Evolutionary conservation across 2,888 invertebrate genomes (phyloP), one percentile per base, ranked within the genome.

Genomic region (Piscicola geometra): DNA sequence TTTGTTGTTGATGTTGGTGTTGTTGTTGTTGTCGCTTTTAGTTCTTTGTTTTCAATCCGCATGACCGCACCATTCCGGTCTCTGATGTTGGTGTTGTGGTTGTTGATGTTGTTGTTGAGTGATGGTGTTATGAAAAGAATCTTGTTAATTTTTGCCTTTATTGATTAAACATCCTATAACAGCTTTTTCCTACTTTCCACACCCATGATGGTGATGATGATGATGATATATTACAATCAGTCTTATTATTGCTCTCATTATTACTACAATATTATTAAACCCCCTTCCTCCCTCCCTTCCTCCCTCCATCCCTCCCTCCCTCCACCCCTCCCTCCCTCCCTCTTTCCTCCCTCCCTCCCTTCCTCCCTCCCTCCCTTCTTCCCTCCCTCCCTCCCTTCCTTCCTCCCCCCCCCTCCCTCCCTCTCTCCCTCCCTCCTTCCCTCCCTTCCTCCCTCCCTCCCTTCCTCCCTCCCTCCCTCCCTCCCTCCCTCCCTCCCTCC

Each of bases 401-500:
- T 41, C 25, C 71, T n/a, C 41, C n/a, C 71, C 28, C 41, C 2
- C 41, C n/a, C 41, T 12, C 71, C 28, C 41, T 12, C 41, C n/a
- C 12, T 12, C 71, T 47, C 71, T 12, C 33, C 28, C 41, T 12
- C 71, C 28, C 36, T 12, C 71, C n/a, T 41, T 12, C 41, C 28
- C 36, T n/a, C 71, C n/a, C 64, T 64, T 9, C 64, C 21, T 21
- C 64, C 71, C 36, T 68, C 35, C 41, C 9, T 21, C 41, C 41
- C 41, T 41, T 15, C 41, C 41, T 15, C 15, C 41, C 41, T 41
- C 41, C 41, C 41, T 15, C n/a, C n/a, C n/a, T 3, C 60, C 60
- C 21, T 70, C 36, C 5, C n/a, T 25, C 32, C 35, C 32, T 2
- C 3, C 56, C 9, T 1, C 15, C 50, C 18, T 52, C 33, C 15